Conservation (phyloP, 1,140 invertebrate genomes). For the Drosophila burlai region DNA sequence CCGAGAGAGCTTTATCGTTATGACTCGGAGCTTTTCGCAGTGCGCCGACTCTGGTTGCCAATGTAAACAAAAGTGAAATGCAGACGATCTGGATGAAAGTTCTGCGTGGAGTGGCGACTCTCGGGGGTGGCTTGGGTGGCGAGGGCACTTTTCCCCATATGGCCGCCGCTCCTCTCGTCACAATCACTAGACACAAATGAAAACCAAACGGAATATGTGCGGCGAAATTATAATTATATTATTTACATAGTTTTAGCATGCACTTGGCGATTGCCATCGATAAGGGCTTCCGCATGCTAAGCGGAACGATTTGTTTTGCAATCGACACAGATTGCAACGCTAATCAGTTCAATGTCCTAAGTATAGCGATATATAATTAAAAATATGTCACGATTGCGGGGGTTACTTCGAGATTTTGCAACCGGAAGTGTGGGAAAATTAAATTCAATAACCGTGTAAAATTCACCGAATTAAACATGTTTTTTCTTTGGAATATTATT, state of each 20-base stretch:
- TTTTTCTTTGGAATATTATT: too few species aligned
- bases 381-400: background rate
- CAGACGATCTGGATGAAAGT: constrained; percentile 43
- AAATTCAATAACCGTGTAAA: too few species aligned
- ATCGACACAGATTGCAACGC: constrained; percentile 9
- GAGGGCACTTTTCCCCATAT: background rate
- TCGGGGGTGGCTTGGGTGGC: background rate
- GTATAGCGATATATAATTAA: background rate
- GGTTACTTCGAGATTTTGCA: background rate
- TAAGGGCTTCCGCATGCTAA: constrained; percentile 45
- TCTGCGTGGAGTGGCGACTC: background rate
- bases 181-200: constrained; percentile 42
- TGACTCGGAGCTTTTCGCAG: constrained; percentile 30
- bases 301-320: constrained; percentile 6
- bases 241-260: constrained; percentile 28
- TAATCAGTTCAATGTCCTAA: constrained; percentile 38
- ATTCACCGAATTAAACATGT: too few species aligned
- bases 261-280: constrained; percentile 17
- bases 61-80: constrained; percentile 70
- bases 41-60: constrained; percentile 49
- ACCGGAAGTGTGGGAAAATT: background rate
- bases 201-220: constrained; percentile 19
- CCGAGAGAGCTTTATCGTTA: constrained; percentile 52
- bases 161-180: constrained; percentile 40
- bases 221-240: constrained; percentile 29